These are phyloP conservation scores for Melinopterus prodromus DNA, from an alignment of 2,888 invertebrate genomes.

Conservation along the genomic window DNA sequence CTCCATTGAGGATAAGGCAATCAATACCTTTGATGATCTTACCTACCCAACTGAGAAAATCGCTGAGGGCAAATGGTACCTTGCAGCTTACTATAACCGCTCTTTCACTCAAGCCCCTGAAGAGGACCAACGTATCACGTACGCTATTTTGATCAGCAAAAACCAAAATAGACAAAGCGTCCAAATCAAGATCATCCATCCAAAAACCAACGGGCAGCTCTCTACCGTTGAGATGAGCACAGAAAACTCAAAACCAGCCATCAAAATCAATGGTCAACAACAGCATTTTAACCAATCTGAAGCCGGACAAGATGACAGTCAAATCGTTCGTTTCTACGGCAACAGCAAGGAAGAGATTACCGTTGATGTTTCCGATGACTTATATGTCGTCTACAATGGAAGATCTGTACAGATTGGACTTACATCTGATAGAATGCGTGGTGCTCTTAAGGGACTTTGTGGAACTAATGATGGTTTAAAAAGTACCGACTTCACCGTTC, in stretches of 20 bases:
- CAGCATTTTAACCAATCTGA: slow-evolving; percentile 50
- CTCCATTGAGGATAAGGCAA: slow-evolving; percentile 65
- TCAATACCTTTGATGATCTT: slow-evolving; percentile 72
- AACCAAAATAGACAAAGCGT: slow-evolving; percentile 35
- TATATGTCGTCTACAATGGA: slow-evolving; percentile 69
- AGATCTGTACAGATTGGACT: slow-evolving; percentile 60
- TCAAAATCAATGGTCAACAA: slow-evolving; percentile 57
- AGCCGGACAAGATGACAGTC: slow-evolving; percentile 58
- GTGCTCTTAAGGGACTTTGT: slow-evolving; percentile 70
- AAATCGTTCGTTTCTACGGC: slow-evolving; percentile 51
- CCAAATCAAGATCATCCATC: slow-evolving; percentile 52
- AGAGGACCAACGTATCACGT: neutral
- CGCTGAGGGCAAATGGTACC: slow-evolving; percentile 72
- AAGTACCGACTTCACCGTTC: slow-evolving; percentile 67
- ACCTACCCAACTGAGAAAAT: slow-evolving; percentile 56
- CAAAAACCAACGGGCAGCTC: slow-evolving; percentile 47
- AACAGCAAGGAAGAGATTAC: slow-evolving; percentile 65
- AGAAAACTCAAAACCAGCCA: slow-evolving; percentile 56
- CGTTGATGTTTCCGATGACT: slow-evolving; percentile 62
- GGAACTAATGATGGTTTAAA: slow-evolving; percentile 69
- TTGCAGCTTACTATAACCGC: slow-evolving; percentile 52
- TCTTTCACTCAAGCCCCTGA: neutral
- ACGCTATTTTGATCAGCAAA: neutral
- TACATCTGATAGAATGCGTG: slow-evolving; percentile 61
- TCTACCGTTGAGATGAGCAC: slow-evolving; percentile 50